phyloP scores from a whole-genome alignment of 2,888 invertebrate species.

The Plebejus anna region DNA sequence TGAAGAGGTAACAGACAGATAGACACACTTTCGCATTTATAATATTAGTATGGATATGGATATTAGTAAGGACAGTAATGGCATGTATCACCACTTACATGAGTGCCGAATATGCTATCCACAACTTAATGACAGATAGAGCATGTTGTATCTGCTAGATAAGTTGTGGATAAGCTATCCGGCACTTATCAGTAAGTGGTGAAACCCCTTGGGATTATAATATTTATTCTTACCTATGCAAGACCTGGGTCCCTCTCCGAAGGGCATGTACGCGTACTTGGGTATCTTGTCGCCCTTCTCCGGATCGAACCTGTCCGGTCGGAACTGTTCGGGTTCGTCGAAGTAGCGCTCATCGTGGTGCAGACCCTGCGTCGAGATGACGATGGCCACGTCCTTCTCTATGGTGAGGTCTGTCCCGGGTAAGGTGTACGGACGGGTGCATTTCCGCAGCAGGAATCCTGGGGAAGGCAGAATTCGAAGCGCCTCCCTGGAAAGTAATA shows the following conservation, averaged over 20 bases:
- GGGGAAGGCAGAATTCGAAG: constrained; percentile 41
- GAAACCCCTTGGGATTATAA: too few species aligned
- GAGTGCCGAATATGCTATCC: too few species aligned
- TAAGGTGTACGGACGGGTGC: constrained; percentile 38
- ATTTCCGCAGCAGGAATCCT: constrained; percentile 38
- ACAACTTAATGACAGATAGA: too few species aligned
- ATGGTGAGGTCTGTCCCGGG: constrained; percentile 43
- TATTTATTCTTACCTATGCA: constrained; percentile 50
- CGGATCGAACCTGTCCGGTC: constrained; percentile 54
- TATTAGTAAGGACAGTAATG: too few species aligned
- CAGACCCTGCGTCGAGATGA: constrained; percentile 52
- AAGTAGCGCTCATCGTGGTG: constrained; percentile 58
- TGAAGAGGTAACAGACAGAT: too few species aligned
- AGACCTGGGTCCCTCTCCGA: constrained; percentile 57
- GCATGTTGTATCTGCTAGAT: too few species aligned
- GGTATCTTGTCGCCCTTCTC: constrained; percentile 42
- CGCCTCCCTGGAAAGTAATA: constrained; percentile 36
- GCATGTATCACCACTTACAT: too few species aligned
- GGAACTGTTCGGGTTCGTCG: constrained; percentile 52
- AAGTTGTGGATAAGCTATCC: too few species aligned
- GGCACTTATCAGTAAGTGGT: too few species aligned
- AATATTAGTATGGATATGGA: too few species aligned
- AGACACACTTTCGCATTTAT: too few species aligned
- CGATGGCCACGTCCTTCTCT: constrained; percentile 43
- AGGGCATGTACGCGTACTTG: constrained; percentile 56